Conservation (phyloP, 2,888 invertebrate genomes). For the Tinea pellionella region DNA sequence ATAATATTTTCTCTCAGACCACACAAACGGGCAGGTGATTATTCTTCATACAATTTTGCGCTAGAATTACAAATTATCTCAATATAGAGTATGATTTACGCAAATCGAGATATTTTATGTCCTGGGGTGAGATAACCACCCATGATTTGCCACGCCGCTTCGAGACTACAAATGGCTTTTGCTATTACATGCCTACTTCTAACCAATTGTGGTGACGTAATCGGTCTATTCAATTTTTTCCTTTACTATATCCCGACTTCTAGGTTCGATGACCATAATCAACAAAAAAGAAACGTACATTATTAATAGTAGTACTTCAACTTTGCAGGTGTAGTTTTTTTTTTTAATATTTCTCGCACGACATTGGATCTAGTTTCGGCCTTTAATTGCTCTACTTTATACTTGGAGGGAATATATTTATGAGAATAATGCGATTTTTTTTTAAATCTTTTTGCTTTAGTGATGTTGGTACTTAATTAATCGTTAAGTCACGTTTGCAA, state of each 20-base stretch:
- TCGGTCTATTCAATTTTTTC: conserved; percentile 31
- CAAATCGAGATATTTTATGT: conserved; percentile 7
- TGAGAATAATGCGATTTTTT: neutral
- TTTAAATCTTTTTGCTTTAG: neutral
- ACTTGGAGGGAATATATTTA: neutral
- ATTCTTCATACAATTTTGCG: conserved; percentile 8
- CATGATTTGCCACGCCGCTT: conserved; percentile 10
- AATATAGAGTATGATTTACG: conserved; percentile 10
- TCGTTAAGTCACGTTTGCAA: conserved; percentile 6
- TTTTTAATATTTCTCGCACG: neutral
- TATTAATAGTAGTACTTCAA: conserved; percentile 29
- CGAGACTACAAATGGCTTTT: conserved; percentile 8
- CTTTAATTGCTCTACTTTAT: conserved; percentile 2
- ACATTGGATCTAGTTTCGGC: conserved; percentile 6
- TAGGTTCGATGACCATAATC: conserved; percentile 6
- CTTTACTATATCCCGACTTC: conserved; percentile 24
- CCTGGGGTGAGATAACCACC: conserved; percentile 8
- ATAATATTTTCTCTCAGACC: conserved; percentile 3
- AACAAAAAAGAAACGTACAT: conserved; percentile 23
- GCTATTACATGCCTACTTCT: conserved; percentile 2
- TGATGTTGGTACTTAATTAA: too few species aligned
- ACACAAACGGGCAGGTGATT: conserved; percentile 3
- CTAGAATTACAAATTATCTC: conserved; percentile 4
- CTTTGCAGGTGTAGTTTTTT: conserved; percentile 10
- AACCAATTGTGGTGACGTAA: conserved; percentile 29